Percentiles rank a stretch among this genome's conserved stretches.
phyloP scores from a whole-genome alignment of 1,140 invertebrate species.

The Platyscapa corneri region DNA sequence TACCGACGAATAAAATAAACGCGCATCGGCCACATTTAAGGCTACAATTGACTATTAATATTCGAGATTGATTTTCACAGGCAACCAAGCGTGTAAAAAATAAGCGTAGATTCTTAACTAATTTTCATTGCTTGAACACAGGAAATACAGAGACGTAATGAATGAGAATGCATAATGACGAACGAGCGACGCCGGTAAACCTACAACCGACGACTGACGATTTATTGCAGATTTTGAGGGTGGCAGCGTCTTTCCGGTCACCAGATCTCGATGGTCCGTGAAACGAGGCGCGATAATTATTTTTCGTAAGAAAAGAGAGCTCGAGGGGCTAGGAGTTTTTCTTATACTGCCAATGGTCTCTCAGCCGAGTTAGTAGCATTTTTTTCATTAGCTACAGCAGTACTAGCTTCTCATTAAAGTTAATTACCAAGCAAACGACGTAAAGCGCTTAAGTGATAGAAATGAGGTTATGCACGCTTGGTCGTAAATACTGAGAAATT shows the following conservation, averaged over 20 bases:
- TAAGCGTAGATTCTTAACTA: conserved; percentile 6
- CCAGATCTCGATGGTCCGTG: conserved; percentile 19
- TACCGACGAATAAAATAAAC: neutral
- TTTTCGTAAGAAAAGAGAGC: conserved; percentile 14
- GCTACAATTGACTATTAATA: conserved; percentile 12
- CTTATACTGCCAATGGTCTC: neutral
- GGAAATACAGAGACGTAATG: conserved; percentile 43
- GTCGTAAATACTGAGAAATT: conserved; percentile 34
- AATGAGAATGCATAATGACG: conserved; percentile 33
- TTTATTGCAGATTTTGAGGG: conserved; percentile 10
- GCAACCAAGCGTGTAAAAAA: neutral
- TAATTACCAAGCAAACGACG: conserved; percentile 33
- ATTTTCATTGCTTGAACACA: conserved; percentile 49
- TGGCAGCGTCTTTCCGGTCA: conserved; percentile 20
- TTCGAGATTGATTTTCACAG: conserved; percentile 17
- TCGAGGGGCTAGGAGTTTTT: neutral
- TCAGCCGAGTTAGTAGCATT: neutral
- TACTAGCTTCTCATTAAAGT: conserved; percentile 39
- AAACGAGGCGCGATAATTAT: conserved; percentile 45
- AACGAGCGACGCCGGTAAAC: no score
- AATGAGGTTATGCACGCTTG: conserved; percentile 44
- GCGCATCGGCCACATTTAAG: neutral
- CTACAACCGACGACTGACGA: conserved; percentile 28
- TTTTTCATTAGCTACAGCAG: conserved; percentile 25
- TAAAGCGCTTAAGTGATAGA: conserved; percentile 31